Evolutionary conservation across 2,888 invertebrate genomes (phyloP).

Genomic region (Anticlea derivata): DNA sequence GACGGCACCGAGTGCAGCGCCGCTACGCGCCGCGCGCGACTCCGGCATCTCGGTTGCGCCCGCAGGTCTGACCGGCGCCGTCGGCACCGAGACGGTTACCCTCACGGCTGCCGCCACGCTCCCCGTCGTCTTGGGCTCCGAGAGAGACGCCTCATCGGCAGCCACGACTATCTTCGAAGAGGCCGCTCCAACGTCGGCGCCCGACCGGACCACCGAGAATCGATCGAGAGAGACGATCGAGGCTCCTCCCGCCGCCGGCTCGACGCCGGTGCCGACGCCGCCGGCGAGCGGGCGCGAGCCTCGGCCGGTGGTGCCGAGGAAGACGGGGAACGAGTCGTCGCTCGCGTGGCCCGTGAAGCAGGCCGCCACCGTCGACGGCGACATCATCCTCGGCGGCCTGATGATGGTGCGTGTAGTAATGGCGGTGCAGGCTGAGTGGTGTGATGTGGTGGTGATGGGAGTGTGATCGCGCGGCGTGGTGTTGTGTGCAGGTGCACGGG

Average conservation of each 20-base stretch:
- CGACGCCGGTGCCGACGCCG: background rate
- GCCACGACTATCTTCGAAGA: too few species aligned
- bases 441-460: too few species aligned
- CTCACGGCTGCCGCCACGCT: conserved; percentile 13
- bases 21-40: conserved; percentile 1
- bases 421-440: too few species aligned
- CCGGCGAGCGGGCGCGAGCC: background rate
- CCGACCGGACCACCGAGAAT: too few species aligned
- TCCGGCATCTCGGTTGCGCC: too few species aligned
- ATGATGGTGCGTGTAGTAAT: conserved; percentile 87
- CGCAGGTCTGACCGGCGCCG: too few species aligned
- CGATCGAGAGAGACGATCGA: too few species aligned
- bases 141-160: too few species aligned
- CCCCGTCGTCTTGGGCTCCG: too few species aligned
- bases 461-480: background rate
- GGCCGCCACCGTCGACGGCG: conserved; percentile 92
- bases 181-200: background rate
- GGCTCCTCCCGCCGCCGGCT: background rate
- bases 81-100: background rate
- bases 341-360: conserved; percentile 89
- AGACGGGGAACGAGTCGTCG: conserved; percentile 39
- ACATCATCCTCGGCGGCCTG: conserved; percentile 92
- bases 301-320: background rate
- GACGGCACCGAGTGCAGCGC: conserved; percentile 18
- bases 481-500: conserved; percentile 85